Evolutionary conservation across 2,113 vertebrate genomes (phyloP).

Genomic region (Oophaga pumilio): DNA sequence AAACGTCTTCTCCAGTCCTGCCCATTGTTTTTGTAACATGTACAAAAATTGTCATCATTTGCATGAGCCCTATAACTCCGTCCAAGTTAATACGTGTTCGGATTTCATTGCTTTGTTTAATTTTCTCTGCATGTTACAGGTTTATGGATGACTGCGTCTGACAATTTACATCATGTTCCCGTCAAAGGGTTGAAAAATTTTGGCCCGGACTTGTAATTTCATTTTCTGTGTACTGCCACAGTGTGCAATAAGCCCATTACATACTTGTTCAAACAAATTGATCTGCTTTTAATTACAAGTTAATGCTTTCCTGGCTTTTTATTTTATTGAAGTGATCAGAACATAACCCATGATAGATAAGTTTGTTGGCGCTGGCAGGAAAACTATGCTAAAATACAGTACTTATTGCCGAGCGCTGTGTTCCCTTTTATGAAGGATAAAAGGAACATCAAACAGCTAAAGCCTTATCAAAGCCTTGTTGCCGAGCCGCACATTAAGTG

Average conservation of each 20-base stretch:
- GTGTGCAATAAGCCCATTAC: slow-evolving; percentile 42
- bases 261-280: slow-evolving; percentile 43
- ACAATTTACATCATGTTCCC: slow-evolving; percentile 36
- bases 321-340: slow-evolving; percentile 33
- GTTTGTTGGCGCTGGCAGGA: slow-evolving; percentile 8
- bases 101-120: neutral
- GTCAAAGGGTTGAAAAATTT: slow-evolving; percentile 19
- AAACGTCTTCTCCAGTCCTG: no score
- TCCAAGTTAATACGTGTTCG: neutral
- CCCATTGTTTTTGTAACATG: no score
- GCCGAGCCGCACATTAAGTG: neutral
- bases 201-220: slow-evolving; percentile 25
- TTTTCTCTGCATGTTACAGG: slow-evolving; percentile 11
- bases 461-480: slow-evolving; percentile 33
- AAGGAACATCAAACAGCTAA: slow-evolving; percentile 54
- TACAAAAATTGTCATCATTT: no score
- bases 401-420: slow-evolving; percentile 7
- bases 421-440: slow-evolving; percentile 45
- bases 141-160: slow-evolving; percentile 29
- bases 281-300: slow-evolving; percentile 46
- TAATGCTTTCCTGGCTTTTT: slow-evolving; percentile 43
- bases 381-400: slow-evolving; percentile 18
- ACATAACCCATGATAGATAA: slow-evolving; percentile 15
- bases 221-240: slow-evolving; percentile 26
- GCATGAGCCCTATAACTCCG: no score